Conservation (phyloP, 2,797 vertebrate genomes). For the Rallus crepitans region DNA sequence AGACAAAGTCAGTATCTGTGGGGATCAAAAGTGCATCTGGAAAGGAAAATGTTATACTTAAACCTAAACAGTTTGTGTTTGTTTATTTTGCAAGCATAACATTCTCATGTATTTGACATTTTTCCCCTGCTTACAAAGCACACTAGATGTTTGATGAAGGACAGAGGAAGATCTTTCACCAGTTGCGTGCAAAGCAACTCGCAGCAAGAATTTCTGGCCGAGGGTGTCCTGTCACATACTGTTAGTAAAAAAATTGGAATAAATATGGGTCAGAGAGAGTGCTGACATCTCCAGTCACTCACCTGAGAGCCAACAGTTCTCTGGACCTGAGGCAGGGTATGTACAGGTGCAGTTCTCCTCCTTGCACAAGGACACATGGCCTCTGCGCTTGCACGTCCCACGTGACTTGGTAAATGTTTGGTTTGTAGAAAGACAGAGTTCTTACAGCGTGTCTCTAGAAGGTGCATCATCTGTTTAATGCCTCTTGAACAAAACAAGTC, state of each 20-base stretch:
- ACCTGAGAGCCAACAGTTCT: not conserved
- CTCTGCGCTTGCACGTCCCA: not conserved
- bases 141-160: not conserved
- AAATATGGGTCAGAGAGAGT: not conserved
- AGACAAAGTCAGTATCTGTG: not conserved
- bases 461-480: not conserved
- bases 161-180: not conserved
- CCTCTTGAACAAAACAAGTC: not conserved
- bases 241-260: not conserved
- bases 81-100: constrained; percentile 6
- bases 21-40: not conserved
- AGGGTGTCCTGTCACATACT: not conserved
- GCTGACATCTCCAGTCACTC: not conserved
- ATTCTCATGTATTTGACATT: not conserved
- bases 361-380: not conserved
- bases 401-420: not conserved
- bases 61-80: not conserved
- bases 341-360: not conserved
- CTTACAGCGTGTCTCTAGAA: not conserved
- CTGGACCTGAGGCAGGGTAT: not conserved
- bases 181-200: not conserved
- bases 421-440: not conserved
- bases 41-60: not conserved
- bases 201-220: not conserved
- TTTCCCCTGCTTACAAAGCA: not conserved